Conservation (phyloP, 2,888 invertebrate genomes). For the Diarsia brunnea region DNA sequence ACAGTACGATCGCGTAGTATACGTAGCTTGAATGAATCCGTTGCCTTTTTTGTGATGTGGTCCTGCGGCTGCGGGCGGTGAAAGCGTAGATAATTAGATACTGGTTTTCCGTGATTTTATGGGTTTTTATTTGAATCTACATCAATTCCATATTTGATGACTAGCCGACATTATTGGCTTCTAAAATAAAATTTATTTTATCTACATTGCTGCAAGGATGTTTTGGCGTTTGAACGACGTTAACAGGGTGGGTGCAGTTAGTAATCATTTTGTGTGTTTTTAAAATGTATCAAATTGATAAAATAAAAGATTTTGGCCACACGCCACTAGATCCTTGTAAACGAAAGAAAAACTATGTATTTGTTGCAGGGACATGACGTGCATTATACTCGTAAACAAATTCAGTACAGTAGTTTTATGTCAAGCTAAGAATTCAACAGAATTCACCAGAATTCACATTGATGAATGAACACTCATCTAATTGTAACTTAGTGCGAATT, state of each 20-base stretch:
- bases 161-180: not conserved
- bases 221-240: not conserved
- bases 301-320: not conserved
- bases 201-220: not conserved
- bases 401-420: not conserved
- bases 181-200: not conserved
- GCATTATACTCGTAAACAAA: too few relatives aligned
- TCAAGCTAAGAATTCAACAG: not conserved
- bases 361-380: too few relatives aligned
- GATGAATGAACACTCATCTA: slow-evolving; percentile 26
- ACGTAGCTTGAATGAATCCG: slow-evolving; percentile 10
- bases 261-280: not conserved
- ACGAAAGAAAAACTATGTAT: not conserved
- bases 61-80: slow-evolving; percentile 1
- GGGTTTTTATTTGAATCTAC: not conserved
- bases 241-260: not conserved
- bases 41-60: slow-evolving; percentile 10
- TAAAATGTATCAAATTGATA: not conserved
- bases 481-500: slow-evolving; percentile 29
- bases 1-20: slow-evolving; percentile 9
- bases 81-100: not conserved
- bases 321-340: not conserved
- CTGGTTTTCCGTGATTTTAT: not conserved
- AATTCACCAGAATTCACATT: not conserved
- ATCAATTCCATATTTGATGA: not conserved